phyloP scores from a whole-genome alignment of 2,113 vertebrate genomes.

The Scalopus aquaticus region DNA sequence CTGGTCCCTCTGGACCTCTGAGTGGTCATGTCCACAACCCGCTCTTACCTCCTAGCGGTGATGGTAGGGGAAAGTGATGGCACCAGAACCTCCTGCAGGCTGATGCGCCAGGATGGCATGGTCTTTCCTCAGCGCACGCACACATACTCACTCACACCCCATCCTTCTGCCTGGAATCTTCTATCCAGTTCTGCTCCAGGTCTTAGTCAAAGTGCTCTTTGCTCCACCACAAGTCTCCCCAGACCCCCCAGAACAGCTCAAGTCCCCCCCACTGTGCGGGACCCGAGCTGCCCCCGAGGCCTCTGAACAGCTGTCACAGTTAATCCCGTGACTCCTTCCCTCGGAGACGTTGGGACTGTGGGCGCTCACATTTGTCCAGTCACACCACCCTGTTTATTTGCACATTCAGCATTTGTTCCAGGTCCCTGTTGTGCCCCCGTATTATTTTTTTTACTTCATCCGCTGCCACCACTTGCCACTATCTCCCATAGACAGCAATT shows the following conservation, averaged over 20 bases:
- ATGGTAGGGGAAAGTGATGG: not conserved
- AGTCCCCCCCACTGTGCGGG: not conserved
- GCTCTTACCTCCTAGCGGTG: not conserved
- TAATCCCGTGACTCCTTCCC: not conserved
- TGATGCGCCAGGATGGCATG: accelerated
- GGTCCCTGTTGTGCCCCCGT: not conserved
- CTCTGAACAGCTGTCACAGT: accelerated
- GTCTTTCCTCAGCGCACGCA: accelerated
- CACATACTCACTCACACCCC: too few relatives aligned
- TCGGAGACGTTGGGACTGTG: not conserved
- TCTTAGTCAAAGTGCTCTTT: accelerated
- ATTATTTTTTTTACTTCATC: not conserved
- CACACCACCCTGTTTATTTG: not conserved
- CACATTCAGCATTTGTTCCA: accelerated
- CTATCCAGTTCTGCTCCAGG: not conserved
- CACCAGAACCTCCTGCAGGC: not conserved
- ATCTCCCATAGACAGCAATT: not conserved
- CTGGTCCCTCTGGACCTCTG: not conserved
- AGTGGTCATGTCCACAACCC: not conserved
- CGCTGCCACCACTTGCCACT: not conserved
- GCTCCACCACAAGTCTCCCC: not conserved
- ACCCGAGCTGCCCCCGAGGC: accelerated
- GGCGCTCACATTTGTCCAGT: accelerated
- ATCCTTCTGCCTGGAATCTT: not conserved
- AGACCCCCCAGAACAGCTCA: too few relatives aligned